Percentiles rank a stretch among this genome's conserved stretches.
Conservation (phyloP, 2,113 vertebrate genomes). For the Aplodontia rufa region DNA sequence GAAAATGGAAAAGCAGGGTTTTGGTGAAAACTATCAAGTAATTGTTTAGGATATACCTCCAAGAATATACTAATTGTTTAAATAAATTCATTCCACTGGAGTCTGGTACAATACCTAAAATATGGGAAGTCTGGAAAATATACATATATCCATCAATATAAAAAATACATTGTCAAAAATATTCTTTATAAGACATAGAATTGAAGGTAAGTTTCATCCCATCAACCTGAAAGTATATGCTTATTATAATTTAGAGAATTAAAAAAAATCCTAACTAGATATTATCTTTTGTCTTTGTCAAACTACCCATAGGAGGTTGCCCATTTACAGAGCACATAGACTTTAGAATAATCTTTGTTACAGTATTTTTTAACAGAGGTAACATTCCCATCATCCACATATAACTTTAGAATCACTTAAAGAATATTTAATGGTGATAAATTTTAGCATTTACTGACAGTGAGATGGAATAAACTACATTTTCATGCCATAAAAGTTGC, state of each 20-base stretch:
- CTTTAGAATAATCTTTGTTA: neutral
- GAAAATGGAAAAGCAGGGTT: neutral
- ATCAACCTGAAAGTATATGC: neutral
- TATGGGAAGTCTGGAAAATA: neutral
- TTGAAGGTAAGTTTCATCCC: neutral
- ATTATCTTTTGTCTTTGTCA: neutral
- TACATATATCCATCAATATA: neutral
- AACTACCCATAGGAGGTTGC: neutral
- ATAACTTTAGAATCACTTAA: slow-evolving; percentile 27
- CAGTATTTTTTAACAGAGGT: neutral
- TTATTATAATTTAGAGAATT: neutral
- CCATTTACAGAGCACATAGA: neutral
- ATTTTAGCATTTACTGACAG: slow-evolving; percentile 24
- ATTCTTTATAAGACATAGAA: slow-evolving; percentile 5
- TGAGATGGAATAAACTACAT: neutral
- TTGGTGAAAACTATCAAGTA: slow-evolving; percentile 16
- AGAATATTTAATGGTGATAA: neutral
- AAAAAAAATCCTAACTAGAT: neutral
- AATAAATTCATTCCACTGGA: neutral
- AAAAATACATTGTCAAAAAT: neutral
- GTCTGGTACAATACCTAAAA: neutral
- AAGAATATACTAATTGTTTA: neutral
- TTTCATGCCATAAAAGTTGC: neutral
- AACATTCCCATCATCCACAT: neutral
- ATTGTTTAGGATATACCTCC: slow-evolving; percentile 25